These are phyloP conservation scores for Hydrophis major DNA, from an alignment of 2,797 vertebrate species.

Conservation along the genomic window DNA sequence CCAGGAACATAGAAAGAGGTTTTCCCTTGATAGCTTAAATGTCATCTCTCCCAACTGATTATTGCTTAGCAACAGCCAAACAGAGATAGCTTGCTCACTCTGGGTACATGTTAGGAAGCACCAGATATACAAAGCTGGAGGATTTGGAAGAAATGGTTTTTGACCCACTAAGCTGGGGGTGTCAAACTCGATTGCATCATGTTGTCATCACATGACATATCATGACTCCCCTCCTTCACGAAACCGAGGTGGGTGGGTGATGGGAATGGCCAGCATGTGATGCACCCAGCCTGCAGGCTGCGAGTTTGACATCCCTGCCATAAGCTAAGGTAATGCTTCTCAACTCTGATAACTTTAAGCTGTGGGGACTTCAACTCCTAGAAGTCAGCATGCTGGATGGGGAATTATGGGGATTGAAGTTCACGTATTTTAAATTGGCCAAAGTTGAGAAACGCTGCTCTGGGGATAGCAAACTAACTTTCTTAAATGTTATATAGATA, in stretches of 20 bases:
- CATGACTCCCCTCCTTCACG: too few species aligned
- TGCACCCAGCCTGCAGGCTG: fast-evolving
- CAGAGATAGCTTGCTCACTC: not conserved
- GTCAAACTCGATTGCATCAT: too few species aligned
- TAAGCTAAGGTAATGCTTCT: not conserved
- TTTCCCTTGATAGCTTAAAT: not conserved
- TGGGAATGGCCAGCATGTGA: too few species aligned
- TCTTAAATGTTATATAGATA: not conserved
- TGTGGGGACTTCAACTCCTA: not conserved
- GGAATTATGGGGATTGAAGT: not conserved
- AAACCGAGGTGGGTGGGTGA: too few species aligned
- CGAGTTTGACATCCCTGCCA: not conserved
- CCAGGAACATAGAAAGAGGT: not conserved
- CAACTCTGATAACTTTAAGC: not conserved
- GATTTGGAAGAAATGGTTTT: too few species aligned
- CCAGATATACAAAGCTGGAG: not conserved
- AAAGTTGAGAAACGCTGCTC: not conserved
- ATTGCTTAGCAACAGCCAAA: not conserved
- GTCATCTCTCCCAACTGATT: not conserved
- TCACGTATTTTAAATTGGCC: not conserved
- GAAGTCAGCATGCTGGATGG: not conserved
- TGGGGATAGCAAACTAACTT: not conserved
- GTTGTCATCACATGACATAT: fast-evolving
- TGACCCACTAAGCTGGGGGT: too few species aligned
- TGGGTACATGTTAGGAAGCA: not conserved